phyloP scores from a whole-genome alignment of 2,888 invertebrate species.

The Sarcophaga caerulescens region DNA sequence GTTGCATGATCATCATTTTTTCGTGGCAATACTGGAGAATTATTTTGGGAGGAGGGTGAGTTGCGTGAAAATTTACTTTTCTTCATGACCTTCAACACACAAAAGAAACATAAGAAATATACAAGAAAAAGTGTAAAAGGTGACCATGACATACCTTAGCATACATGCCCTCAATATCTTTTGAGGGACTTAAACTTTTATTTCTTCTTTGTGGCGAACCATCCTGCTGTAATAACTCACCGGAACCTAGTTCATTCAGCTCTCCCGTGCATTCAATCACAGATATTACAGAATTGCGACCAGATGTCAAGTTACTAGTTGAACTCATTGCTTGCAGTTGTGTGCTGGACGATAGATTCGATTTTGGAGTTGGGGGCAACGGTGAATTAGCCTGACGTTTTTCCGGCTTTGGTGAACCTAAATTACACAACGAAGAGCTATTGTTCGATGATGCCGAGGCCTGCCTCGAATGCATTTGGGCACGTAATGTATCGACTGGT shows the following conservation, averaged over 20 bases:
- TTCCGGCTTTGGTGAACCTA: slow-evolving; percentile 94
- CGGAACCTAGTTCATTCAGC: slow-evolving; percentile 56
- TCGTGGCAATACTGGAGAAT: slow-evolving; percentile 77
- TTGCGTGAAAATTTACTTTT: slow-evolving; percentile 80
- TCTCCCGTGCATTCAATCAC: slow-evolving; percentile 77
- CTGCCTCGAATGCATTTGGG: slow-evolving; percentile 82
- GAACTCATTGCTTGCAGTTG: slow-evolving; percentile 74
- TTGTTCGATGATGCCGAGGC: slow-evolving; percentile 85
- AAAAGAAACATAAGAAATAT: background rate
- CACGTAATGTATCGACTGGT: slow-evolving; percentile 84
- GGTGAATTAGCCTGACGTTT: slow-evolving; percentile 95
- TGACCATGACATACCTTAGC: slow-evolving; percentile 86
- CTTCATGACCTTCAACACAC: slow-evolving; percentile 78
- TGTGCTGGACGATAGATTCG: slow-evolving; percentile 71
- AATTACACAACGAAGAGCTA: slow-evolving; percentile 86
- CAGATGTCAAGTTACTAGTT: slow-evolving; percentile 79
- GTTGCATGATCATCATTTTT: slow-evolving; percentile 72
- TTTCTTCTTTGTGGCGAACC: slow-evolving; percentile 74
- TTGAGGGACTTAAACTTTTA: slow-evolving; percentile 83
- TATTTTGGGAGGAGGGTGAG: slow-evolving; percentile 78
- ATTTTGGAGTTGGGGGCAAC: slow-evolving; percentile 88
- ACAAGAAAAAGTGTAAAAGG: background rate
- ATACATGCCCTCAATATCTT: slow-evolving; percentile 93
- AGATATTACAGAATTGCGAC: slow-evolving; percentile 80
- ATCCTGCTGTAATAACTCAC: slow-evolving; percentile 66